A percentile compares a stretch with the other conserved stretches of the same genome.
Evolutionary conservation across 2,797 vertebrate species (phyloP).

Genomic region (Parambassis ranga): DNA sequence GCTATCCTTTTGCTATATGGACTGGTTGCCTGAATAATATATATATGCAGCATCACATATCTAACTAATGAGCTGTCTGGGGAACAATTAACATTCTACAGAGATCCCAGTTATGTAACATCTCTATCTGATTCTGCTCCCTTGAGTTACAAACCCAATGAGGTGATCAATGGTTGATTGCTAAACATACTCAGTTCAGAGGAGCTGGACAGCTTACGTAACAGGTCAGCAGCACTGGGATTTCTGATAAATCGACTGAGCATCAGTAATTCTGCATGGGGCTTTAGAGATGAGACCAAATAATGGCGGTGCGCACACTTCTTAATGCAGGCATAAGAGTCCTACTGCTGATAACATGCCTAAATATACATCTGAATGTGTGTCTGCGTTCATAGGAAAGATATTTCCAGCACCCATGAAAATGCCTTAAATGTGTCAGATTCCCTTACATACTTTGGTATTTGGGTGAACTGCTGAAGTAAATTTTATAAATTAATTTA

Average conservation of each 20-base stretch:
- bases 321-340: constrained; percentile 23
- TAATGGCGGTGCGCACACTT: not conserved
- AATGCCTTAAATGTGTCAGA: too few relatives aligned
- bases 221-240: constrained; percentile 32
- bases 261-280: not conserved
- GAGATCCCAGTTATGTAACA: constrained; percentile 55
- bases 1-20: constrained; percentile 11
- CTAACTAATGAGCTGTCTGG: constrained; percentile 63
- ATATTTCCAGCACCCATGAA: not conserved
- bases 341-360: not conserved
- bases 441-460: too few relatives aligned
- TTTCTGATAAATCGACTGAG: constrained; percentile 4
- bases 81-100: constrained; percentile 46
- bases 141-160: constrained; percentile 44
- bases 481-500: too few relatives aligned
- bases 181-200: constrained; percentile 48
- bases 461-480: too few relatives aligned
- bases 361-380: not conserved
- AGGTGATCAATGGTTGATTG: constrained; percentile 60
- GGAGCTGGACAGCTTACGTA: constrained; percentile 44
- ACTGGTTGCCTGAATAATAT: constrained; percentile 28
- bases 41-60: constrained; percentile 31
- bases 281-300: constrained; percentile 3
- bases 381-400: not conserved
- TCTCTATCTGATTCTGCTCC: constrained; percentile 42